Evolutionary conservation across 2,888 invertebrate genomes (phyloP).

Genomic region (Tinea pellionella): DNA sequence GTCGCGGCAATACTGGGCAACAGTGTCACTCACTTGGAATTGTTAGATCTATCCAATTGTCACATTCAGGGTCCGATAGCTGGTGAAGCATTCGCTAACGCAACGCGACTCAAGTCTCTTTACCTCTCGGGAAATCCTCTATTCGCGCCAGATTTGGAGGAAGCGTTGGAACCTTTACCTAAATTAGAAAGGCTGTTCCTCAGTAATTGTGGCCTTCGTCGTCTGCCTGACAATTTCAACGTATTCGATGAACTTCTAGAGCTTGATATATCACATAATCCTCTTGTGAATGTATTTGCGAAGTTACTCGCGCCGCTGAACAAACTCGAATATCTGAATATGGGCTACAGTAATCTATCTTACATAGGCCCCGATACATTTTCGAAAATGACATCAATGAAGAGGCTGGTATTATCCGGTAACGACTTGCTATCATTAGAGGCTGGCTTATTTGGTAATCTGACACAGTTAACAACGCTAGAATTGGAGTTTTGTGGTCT

Average conservation of each 20-base stretch:
- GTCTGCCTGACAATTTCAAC: conserved; percentile 75
- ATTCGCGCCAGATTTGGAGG: conserved; percentile 75
- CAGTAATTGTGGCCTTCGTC: conserved; percentile 74
- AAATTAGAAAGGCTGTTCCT: conserved; percentile 75
- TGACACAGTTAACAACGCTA: conserved; percentile 74
- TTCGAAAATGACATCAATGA: conserved; percentile 76
- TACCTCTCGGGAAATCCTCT: conserved; percentile 76
- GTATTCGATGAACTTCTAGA: conserved; percentile 74
- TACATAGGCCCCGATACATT: conserved; percentile 74
- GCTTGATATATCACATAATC: conserved; percentile 78
- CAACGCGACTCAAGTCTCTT: conserved; percentile 73
- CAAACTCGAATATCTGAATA: conserved; percentile 75
- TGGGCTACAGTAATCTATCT: conserved; percentile 78
- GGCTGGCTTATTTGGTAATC: conserved; percentile 74
- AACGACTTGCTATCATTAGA: conserved; percentile 75
- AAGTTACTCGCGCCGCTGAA: conserved; percentile 73
- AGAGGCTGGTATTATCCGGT: conserved; percentile 74
- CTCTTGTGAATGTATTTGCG: conserved; percentile 75
- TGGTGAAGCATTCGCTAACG: conserved; percentile 76
- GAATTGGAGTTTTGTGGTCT: conserved; percentile 78
- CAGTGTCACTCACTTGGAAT: conserved; percentile 73
- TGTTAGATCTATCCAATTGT: conserved; percentile 76
- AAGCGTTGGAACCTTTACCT: conserved; percentile 73
- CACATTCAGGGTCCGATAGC: conserved; percentile 74
- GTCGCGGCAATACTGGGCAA: conserved; percentile 73